Evolutionary conservation across 2,113 vertebrate species (phyloP), one percentile per base, ranked within the genome.

Genomic region (Haemorhous mexicanus): DNA sequence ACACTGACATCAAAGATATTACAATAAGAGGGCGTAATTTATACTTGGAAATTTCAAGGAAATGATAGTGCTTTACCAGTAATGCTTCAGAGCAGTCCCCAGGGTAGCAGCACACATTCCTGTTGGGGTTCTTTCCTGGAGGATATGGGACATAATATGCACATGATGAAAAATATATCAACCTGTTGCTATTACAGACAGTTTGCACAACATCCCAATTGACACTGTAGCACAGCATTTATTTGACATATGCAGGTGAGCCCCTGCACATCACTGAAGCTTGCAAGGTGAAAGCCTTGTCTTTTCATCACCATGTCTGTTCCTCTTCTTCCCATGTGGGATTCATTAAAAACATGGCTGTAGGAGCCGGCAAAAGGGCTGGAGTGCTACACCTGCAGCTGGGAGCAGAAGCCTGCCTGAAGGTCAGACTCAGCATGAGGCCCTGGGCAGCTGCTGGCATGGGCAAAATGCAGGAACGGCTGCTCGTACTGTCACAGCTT

Each of bases 361-460:
- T 4, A 30, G 8, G 13, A 74, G 20, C 4, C 1, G 78, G 46
- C 1, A 1, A 22, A 87, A 50, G 7, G 35, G 20, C 20, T 74
- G 67, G n/a, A n/a, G 24, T 35, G 43, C 20, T 58, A 13, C 4
- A 4, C 2, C 0, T 24, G 46, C n/a, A 85, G 28, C 6, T 47
- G 33, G 17, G 7, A 18, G 8, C 61, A 70, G 63, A 64, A 66
- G 41, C 49, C 46, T 85, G 23, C 37, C 72, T 62, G 47, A 28
- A 89, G 30, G 16, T 22, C 3, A 1, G n/a, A 20, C n/a, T 35
- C 35, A 58, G 15, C 33, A 13, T 0, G 1, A 53, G 19, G 59
- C 9, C 47, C 46, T 52, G 50, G 35, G 66, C 11, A 46, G 35
- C 33, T 18, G 8, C 76, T 37, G 43, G 73, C 16, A 53, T 4